Evolutionary conservation across 2,113 vertebrate genomes (phyloP).

Genomic region (Eubucco bourcierii): DNA sequence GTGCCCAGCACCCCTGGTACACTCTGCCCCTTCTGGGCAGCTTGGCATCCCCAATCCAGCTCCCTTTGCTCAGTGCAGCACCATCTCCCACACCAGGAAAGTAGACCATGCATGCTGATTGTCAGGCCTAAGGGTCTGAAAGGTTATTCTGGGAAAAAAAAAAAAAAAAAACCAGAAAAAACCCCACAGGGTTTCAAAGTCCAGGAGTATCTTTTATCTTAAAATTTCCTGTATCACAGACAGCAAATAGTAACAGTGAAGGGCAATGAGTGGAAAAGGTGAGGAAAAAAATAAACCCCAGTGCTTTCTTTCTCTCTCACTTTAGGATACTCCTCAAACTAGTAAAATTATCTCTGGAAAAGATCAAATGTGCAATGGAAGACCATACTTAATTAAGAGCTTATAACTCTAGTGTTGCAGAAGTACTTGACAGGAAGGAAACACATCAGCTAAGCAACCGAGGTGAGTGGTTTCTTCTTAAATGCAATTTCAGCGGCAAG

Average conservation of each 20-base stretch:
- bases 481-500: not conserved
- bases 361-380: not conserved
- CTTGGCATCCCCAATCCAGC: not conserved
- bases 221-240: not conserved
- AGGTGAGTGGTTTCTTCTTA: not conserved
- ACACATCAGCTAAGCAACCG: not conserved
- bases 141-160: not conserved
- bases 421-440: not conserved
- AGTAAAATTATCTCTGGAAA: not conserved
- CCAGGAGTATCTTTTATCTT: not conserved
- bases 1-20: not conserved
- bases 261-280: not conserved
- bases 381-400: not conserved
- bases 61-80: accelerated
- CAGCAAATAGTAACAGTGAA: not conserved
- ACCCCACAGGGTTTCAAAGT: not conserved
- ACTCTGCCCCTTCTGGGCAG: too few species aligned
- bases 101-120: not conserved
- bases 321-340: not conserved
- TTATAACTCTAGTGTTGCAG: not conserved
- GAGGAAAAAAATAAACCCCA: too few species aligned
- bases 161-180: too few species aligned
- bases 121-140: not conserved
- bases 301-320: not conserved
- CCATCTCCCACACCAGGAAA: not conserved